These are phyloP conservation scores for Lanistes nyassanus DNA, from an alignment of 1,140 invertebrate species.

Conservation along the genomic window DNA sequence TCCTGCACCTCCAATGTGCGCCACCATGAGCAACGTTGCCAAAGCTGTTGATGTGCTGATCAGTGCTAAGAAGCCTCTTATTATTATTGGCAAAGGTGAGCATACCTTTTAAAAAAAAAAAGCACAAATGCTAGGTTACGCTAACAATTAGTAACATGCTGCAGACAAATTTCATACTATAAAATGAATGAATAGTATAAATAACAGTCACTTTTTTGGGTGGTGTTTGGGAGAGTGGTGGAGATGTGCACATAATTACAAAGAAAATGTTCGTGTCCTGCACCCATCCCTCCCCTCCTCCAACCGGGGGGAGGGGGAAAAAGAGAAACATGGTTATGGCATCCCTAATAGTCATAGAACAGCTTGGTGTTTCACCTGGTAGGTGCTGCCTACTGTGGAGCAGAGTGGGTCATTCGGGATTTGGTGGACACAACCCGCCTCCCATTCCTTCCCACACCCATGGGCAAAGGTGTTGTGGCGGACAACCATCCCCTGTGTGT, in stretches of 20 bases:
- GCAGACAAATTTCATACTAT: too few species aligned
- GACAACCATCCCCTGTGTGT: constrained; percentile 84
- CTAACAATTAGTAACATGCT: too few species aligned
- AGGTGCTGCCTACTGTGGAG: constrained; percentile 83
- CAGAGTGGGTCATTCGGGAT: constrained; percentile 77
- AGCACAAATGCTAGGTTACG: not conserved
- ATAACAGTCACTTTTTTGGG: too few species aligned
- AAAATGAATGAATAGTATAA: too few species aligned
- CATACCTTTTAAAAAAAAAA: not conserved
- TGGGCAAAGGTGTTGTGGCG: constrained; percentile 94
- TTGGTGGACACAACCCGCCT: constrained; percentile 79
- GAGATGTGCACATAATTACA: too few species aligned
- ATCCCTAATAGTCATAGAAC: constrained; percentile 2
- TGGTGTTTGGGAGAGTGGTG: too few species aligned
- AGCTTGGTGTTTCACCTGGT: not conserved
- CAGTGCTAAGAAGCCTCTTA: constrained; percentile 81
- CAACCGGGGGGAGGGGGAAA: too few species aligned
- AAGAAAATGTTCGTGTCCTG: too few species aligned
- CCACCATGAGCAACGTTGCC: constrained; percentile 75
- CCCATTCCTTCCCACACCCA: constrained; percentile 93
- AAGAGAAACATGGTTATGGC: not conserved
- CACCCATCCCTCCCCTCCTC: too few species aligned
- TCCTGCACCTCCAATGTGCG: constrained; percentile 76
- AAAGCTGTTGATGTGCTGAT: constrained; percentile 77
- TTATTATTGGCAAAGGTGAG: constrained; percentile 91